phyloP scores from a whole-genome alignment of 2,888 invertebrate genomes.

The Monoplex corrugatus region DNA sequence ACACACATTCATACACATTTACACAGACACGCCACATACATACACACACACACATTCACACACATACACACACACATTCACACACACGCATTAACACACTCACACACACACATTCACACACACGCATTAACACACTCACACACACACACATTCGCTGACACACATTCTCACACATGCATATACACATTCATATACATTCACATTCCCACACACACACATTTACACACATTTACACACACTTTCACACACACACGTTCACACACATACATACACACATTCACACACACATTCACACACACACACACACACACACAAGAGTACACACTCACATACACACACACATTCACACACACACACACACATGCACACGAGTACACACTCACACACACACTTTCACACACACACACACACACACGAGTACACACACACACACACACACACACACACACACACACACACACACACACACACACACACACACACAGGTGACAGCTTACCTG shows the following conservation, averaged over 20 bases:
- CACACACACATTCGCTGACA: neutral
- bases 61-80: too few species aligned
- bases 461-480: slow-evolving; percentile 24
- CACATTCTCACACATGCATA: neutral
- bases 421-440: neutral
- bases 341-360: neutral
- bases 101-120: neutral
- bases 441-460: neutral
- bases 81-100: too few species aligned
- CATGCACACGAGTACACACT: too few species aligned
- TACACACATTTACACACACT: neutral
- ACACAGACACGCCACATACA: too few species aligned
- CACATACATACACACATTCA: neutral
- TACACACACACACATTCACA: too few species aligned
- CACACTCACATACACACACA: neutral
- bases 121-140: neutral
- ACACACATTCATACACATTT: too few species aligned
- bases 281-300: neutral
- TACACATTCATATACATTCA: neutral
- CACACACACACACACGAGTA: neutral
- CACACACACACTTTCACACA: neutral
- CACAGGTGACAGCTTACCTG: neutral
- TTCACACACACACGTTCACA: neutral
- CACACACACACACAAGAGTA: too few species aligned
- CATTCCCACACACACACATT: neutral